phyloP scores from a whole-genome alignment of 2,797 vertebrate genomes.

The Carduelis carduelis region DNA sequence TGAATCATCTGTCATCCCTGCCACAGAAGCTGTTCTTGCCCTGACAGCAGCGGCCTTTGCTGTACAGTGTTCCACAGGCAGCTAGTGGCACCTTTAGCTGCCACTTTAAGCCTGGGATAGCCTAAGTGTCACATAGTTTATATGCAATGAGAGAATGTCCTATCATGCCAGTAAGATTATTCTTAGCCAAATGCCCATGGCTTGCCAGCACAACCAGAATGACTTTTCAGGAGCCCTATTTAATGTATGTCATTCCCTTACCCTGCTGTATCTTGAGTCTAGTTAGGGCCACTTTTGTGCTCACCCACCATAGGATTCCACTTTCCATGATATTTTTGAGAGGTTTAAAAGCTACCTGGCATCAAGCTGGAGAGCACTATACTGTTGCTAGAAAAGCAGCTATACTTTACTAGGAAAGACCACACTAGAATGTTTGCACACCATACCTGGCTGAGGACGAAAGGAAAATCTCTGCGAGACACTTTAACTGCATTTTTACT shows the following conservation, averaged over 20 bases:
- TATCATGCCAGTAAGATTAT: neutral
- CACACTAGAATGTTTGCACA: neutral
- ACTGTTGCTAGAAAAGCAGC: neutral
- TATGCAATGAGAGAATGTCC: neutral
- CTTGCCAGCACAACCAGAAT: neutral
- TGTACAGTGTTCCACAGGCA: neutral
- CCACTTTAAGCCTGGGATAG: neutral
- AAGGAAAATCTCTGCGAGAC: conserved; percentile 88
- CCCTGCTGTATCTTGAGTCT: neutral
- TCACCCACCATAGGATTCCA: neutral
- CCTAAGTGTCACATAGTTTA: neutral
- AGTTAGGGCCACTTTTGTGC: neutral
- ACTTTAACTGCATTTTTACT: conserved; percentile 63
- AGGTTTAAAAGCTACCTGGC: neutral
- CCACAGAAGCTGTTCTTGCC: fast-evolving
- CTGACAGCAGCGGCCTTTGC: neutral
- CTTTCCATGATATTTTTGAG: neutral
- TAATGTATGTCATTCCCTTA: neutral
- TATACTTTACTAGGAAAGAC: neutral
- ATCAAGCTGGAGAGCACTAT: neutral
- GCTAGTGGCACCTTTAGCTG: neutral
- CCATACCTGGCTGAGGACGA: conserved; percentile 83
- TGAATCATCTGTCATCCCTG: fast-evolving
- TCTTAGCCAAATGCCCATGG: neutral
- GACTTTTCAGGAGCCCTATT: neutral